phyloP scores from a whole-genome alignment of 2,113 vertebrate genomes.

The Furnarius figulus region DNA sequence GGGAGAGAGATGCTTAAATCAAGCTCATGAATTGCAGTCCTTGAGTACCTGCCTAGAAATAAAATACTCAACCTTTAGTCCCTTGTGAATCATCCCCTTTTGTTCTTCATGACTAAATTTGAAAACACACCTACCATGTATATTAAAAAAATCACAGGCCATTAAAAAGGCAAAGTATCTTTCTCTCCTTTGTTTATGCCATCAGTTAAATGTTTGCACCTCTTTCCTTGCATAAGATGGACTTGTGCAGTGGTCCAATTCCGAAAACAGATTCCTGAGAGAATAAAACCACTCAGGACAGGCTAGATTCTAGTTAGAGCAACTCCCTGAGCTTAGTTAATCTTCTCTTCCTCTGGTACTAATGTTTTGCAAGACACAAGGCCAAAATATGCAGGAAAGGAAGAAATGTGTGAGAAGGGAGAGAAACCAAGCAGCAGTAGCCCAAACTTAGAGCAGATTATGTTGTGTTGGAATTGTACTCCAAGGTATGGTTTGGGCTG shows the following conservation, averaged over 20 bases:
- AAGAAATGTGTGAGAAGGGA: background rate
- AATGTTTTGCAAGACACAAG: background rate
- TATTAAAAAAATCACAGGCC: background rate
- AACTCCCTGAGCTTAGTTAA: background rate
- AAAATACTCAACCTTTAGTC: background rate
- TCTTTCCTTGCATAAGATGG: background rate
- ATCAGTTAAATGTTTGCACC: background rate
- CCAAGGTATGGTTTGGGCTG: background rate
- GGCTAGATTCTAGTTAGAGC: background rate
- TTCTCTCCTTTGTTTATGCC: background rate
- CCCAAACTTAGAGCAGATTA: slow-evolving; percentile 8
- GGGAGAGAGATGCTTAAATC: background rate
- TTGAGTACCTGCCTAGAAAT: background rate
- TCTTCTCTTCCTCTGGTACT: background rate
- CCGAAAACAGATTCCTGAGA: background rate
- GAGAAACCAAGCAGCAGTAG: background rate
- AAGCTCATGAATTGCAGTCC: background rate
- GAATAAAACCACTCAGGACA: background rate
- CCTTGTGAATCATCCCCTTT: background rate
- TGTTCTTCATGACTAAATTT: background rate
- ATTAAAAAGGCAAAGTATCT: background rate
- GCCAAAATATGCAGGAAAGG: background rate
- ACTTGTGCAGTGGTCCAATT: background rate
- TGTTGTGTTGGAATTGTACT: background rate
- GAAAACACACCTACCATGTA: background rate